Evolutionary conservation across 2,888 invertebrate genomes (phyloP).

Genomic region (Epirrhoe tristata): DNA sequence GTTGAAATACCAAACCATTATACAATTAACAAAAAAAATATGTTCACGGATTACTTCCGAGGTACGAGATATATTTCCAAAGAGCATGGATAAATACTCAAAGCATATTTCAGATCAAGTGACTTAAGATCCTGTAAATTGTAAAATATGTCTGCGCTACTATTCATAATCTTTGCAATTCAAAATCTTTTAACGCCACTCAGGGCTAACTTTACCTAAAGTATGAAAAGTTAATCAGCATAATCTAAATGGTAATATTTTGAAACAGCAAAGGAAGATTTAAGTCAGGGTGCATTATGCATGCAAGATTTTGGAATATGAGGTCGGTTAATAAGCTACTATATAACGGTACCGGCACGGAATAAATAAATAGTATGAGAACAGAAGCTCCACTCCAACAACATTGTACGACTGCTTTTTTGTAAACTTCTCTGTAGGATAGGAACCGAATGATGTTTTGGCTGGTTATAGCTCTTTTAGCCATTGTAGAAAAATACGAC

Average conservation of each 20-base stretch:
- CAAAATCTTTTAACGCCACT: neutral
- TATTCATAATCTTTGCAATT: neutral
- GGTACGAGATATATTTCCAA: no score
- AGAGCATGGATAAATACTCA: no score
- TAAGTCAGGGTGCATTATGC: slow-evolving; percentile 58
- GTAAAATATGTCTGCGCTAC: no score
- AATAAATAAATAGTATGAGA: slow-evolving; percentile 9
- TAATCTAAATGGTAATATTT: slow-evolving; percentile 31
- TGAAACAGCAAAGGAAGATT: slow-evolving; percentile 46
- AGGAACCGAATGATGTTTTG: no score
- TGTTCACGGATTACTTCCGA: no score
- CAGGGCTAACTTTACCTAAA: neutral
- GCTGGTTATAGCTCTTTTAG: no score
- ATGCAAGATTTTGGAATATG: slow-evolving; percentile 76
- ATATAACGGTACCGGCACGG: slow-evolving; percentile 43
- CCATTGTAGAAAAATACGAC: neutral
- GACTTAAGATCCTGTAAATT: no score
- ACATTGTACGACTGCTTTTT: neutral
- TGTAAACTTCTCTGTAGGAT: no score
- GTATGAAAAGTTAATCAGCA: slow-evolving; percentile 41
- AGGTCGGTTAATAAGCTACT: slow-evolving; percentile 65
- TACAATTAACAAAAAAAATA: no score
- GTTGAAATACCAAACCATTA: neutral
- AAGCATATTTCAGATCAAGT: no score
- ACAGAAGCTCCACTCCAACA: slow-evolving; percentile 6